These are phyloP conservation scores for Pandion haliaetus DNA, from an alignment of 2,113 vertebrate species.

Conservation along the genomic window DNA sequence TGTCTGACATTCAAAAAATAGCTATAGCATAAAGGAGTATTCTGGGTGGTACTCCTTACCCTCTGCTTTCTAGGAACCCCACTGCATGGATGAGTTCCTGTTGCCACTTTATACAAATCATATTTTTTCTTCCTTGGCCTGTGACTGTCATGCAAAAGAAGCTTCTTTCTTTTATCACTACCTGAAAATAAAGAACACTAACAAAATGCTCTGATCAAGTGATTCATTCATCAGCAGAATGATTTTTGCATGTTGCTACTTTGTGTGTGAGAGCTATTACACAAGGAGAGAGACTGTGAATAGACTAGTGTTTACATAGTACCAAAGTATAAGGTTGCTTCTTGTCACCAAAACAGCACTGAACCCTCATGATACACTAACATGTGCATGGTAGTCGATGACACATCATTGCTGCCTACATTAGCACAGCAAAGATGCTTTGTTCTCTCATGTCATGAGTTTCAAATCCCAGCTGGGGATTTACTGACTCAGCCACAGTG, in stretches of 20 bases:
- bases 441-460: conserved; percentile 70
- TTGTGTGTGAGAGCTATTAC: conserved; percentile 63
- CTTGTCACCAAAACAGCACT: conserved; percentile 66
- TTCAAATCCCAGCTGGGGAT: conserved; percentile 66
- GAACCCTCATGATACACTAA: conserved; percentile 41
- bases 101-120: background rate
- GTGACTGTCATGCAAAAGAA: background rate
- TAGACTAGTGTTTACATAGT: conserved; percentile 69
- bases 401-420: conserved; percentile 62
- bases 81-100: background rate
- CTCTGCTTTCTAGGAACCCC: background rate
- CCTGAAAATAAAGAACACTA: conserved; percentile 44
- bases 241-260: conserved; percentile 64
- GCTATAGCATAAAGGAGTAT: background rate
- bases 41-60: background rate
- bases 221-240: conserved; percentile 51
- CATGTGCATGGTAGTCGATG: background rate
- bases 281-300: conserved; percentile 60
- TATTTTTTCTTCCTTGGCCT: background rate
- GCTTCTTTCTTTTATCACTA: background rate
- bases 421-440: conserved; percentile 50
- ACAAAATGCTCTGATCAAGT: conserved; percentile 22
- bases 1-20: background rate
- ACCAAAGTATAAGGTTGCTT: conserved; percentile 75
- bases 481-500: conserved; percentile 65